phyloP scores from a whole-genome alignment of 2,797 vertebrate species.

The Pelobates cultripes region DNA sequence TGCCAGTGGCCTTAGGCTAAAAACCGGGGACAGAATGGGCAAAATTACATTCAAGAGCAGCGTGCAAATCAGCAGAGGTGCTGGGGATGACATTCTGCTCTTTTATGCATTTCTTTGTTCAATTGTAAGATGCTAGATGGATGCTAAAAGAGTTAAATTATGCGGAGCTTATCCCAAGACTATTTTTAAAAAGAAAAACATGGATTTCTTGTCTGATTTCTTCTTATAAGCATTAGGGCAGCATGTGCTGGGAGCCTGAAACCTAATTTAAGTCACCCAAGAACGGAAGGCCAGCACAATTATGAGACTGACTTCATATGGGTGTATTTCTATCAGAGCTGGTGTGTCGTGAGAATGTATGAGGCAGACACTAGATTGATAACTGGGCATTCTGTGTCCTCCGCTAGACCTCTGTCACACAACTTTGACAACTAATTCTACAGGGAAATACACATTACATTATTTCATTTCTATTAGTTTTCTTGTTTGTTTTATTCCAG shows the following conservation, averaged over 20 bases:
- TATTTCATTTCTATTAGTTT: conserved; percentile 10
- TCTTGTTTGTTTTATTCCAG: not conserved
- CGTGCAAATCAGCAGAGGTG: conserved; percentile 26
- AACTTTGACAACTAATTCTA: conserved; percentile 35
- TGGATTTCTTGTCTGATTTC: conserved; percentile 36
- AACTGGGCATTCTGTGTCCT: conserved; percentile 21
- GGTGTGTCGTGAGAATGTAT: conserved; percentile 30
- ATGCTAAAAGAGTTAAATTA: conserved; percentile 37
- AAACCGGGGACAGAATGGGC: conserved; percentile 77
- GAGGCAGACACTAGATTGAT: conserved; percentile 45
- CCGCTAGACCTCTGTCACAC: conserved; percentile 19
- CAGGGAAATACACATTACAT: conserved; percentile 26
- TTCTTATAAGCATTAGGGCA: conserved; percentile 33
- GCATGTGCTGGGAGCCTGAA: conserved; percentile 27
- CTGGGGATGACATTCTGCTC: conserved; percentile 16
- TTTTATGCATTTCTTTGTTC: not conserved
- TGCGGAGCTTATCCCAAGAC: conserved; percentile 17
- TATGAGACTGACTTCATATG: conserved; percentile 36
- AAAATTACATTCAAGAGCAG: conserved; percentile 77
- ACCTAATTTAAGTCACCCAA: conserved; percentile 41
- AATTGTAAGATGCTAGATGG: not conserved
- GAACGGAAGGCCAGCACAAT: conserved; percentile 23
- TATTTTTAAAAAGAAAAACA: conserved; percentile 3
- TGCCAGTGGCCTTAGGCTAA: conserved; percentile 82
- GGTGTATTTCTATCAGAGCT: conserved; percentile 41